Evolutionary conservation across 2,888 invertebrate genomes (phyloP).

Genomic region (Anarsia innoxiella): DNA sequence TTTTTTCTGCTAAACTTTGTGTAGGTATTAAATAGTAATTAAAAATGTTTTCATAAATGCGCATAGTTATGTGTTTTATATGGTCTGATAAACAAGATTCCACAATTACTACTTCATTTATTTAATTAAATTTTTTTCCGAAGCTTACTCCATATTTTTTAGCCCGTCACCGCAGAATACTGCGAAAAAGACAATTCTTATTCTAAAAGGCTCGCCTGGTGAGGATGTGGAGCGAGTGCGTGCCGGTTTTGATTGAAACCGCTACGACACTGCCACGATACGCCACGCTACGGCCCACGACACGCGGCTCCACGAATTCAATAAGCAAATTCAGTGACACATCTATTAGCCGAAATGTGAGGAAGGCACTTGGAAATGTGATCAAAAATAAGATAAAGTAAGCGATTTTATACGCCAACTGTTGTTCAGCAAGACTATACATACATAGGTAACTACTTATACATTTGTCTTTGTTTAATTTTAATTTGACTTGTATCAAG

Average conservation of each 20-base stretch:
- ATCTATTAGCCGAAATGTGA: slow-evolving; percentile 66
- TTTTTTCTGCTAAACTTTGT: no score
- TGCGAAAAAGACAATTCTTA: slow-evolving; percentile 74
- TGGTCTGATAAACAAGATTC: no score
- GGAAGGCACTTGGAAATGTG: slow-evolving; percentile 41
- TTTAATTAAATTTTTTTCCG: no score
- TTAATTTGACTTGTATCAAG: no score
- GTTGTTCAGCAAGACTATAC: no score
- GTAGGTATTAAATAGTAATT: no score
- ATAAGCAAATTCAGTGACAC: slow-evolving; percentile 72
- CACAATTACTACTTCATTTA: no score
- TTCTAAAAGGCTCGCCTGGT: slow-evolving; percentile 67
- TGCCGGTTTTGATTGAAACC: slow-evolving; percentile 72
- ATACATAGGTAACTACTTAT: no score
- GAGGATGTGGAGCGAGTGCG: slow-evolving; percentile 71
- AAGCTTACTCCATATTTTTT: slow-evolving; percentile 43
- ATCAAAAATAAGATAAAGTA: slow-evolving; percentile 56
- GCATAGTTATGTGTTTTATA: no score
- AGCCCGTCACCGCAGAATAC: slow-evolving; percentile 45
- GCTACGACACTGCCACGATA: slow-evolving; percentile 27
- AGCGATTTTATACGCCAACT: no score
- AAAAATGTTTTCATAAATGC: no score
- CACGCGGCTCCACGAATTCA: slow-evolving; percentile 44
- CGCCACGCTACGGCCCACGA: slow-evolving; percentile 11
- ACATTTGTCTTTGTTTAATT: no score